Percentiles rank a stretch among this genome's conserved stretches.
Evolutionary conservation across 1,140 invertebrate genomes (phyloP).

Genomic region (Drosophila tani): DNA sequence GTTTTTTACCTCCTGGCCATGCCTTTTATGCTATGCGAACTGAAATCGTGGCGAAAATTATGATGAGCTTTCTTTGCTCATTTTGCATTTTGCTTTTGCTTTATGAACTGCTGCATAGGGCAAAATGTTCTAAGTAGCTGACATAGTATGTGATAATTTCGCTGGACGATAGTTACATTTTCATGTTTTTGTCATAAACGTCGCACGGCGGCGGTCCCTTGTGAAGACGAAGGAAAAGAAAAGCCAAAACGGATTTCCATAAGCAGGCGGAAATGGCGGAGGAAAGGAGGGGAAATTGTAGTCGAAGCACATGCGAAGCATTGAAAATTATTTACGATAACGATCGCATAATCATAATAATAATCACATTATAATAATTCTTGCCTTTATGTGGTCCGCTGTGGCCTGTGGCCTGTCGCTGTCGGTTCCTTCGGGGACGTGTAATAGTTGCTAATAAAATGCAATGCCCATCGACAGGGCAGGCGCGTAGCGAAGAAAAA

Average conservation of each 20-base stretch:
- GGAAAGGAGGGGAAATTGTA: slow-evolving; percentile 39
- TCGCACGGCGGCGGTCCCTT: background rate
- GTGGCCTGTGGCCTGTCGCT: slow-evolving; percentile 32
- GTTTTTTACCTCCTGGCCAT: slow-evolving; percentile 41
- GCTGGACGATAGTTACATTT: slow-evolving; percentile 76
- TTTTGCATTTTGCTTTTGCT: slow-evolving; percentile 63
- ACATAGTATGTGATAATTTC: slow-evolving; percentile 81
- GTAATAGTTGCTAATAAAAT: slow-evolving; percentile 83
- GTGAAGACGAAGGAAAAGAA: slow-evolving; percentile 3
- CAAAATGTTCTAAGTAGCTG: slow-evolving; percentile 70
- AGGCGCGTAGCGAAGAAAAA: slow-evolving; percentile 10
- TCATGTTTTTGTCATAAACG: slow-evolving; percentile 70
- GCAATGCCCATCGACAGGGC: slow-evolving; percentile 66
- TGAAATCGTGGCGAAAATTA: slow-evolving; percentile 43
- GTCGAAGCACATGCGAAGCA: slow-evolving; percentile 78
- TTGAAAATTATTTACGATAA: slow-evolving; percentile 84
- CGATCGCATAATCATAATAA: slow-evolving; percentile 84
- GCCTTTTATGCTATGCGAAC: background rate
- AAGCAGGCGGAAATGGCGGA: slow-evolving; percentile 40
- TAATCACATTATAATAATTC: slow-evolving; percentile 84
- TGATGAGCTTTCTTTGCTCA: slow-evolving; percentile 36
- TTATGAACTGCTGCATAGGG: slow-evolving; percentile 81
- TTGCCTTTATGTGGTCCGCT: slow-evolving; percentile 70
- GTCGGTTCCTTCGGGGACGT: slow-evolving; percentile 52
- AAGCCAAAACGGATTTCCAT: slow-evolving; percentile 67